These are phyloP conservation scores for Drosophila miranda DNA, from an alignment of 1,140 invertebrate species.

Conservation along the genomic window DNA sequence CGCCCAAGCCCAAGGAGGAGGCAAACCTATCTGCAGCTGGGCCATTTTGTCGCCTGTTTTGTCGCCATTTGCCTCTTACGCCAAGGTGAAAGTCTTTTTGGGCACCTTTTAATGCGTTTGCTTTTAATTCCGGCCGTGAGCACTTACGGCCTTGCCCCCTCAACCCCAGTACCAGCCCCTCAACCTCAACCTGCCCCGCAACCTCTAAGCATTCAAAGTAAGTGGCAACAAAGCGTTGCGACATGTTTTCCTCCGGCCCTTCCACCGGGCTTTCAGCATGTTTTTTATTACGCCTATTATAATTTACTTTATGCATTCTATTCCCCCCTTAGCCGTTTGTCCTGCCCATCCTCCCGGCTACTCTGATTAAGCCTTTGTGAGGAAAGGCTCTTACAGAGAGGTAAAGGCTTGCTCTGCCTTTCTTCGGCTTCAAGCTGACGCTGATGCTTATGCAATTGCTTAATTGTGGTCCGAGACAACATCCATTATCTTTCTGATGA, in stretches of 20 bases:
- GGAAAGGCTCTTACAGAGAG: slow-evolving; percentile 6
- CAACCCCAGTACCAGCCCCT: slow-evolving; percentile 5
- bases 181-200: background rate
- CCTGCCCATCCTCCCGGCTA: slow-evolving; percentile 19
- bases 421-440: slow-evolving; percentile 3
- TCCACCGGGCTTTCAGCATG: slow-evolving; percentile 45
- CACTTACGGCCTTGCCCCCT: slow-evolving; percentile 66
- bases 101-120: slow-evolving; percentile 79
- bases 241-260: slow-evolving; percentile 46
- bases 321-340: slow-evolving; percentile 8
- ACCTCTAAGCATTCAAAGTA: slow-evolving; percentile 48
- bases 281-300: slow-evolving; percentile 80
- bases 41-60: slow-evolving; percentile 57
- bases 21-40: slow-evolving; percentile 64
- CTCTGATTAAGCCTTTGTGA: slow-evolving; percentile 44
- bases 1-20: slow-evolving; percentile 5
- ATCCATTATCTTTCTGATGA: background rate
- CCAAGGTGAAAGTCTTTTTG: slow-evolving; percentile 80
- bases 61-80: slow-evolving; percentile 37
- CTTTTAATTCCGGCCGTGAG: slow-evolving; percentile 75
- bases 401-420: slow-evolving; percentile 18
- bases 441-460: slow-evolving; percentile 50
- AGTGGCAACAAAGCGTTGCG: slow-evolving; percentile 59
- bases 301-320: slow-evolving; percentile 77
- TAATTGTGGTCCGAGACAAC: slow-evolving; percentile 56